Conservation (phyloP, 2,113 vertebrate genomes). For the Cheilinus undulatus region DNA sequence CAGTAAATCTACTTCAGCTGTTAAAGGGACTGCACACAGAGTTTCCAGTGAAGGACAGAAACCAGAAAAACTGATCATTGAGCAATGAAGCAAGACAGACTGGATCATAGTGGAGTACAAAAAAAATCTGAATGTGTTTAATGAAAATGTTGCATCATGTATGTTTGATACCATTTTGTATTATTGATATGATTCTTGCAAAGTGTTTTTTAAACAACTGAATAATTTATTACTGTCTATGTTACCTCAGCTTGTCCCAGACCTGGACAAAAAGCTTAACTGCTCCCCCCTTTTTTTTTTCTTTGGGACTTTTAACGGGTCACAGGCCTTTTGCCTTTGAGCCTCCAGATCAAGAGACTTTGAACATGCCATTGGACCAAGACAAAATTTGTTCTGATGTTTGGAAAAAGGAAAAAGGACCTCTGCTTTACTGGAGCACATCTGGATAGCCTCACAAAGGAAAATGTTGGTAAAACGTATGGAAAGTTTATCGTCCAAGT, state of each 20-base stretch:
- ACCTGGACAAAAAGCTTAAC: conserved; percentile 62
- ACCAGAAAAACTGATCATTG: not conserved
- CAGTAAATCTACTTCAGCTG: conserved; percentile 22
- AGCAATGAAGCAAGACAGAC: conserved; percentile 52
- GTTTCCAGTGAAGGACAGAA: conserved; percentile 26
- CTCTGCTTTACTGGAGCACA: conserved; percentile 16
- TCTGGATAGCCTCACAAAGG: not conserved
- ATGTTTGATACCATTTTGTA: conserved; percentile 81
- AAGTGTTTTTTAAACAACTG: conserved; percentile 73
- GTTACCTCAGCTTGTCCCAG: conserved; percentile 78
- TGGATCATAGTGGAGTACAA: conserved; percentile 9
- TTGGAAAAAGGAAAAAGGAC: not conserved
- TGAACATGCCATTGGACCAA: conserved; percentile 39
- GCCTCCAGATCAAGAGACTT: conserved; percentile 19
- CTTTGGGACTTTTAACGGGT: conserved; percentile 2
- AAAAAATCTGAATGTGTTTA: conserved; percentile 45
- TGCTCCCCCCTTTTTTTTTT: not conserved
- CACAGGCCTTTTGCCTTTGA: conserved; percentile 10
- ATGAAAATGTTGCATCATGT: conserved; percentile 70
- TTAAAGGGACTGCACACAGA: conserved; percentile 26
- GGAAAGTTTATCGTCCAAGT: not conserved
- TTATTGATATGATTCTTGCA: conserved; percentile 69
- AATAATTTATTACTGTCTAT: conserved; percentile 80
- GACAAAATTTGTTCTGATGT: conserved; percentile 13
- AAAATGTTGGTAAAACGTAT: conserved; percentile 2